Conservation (phyloP, 2,797 vertebrate species). For the Coranthus polyacanthus region DNA sequence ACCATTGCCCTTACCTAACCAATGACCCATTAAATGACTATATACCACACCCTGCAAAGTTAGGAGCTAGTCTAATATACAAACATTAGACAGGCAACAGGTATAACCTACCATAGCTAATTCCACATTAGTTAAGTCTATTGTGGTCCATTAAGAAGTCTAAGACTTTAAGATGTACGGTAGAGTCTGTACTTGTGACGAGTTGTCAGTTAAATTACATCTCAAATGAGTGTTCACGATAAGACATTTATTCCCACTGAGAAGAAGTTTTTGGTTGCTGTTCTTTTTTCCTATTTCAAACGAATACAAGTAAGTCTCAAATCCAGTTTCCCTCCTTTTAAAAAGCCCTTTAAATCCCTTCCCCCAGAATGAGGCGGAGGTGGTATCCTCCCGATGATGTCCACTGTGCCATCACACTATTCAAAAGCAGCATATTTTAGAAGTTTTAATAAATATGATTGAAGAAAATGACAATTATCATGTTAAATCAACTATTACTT, state of each 20-base stretch:
- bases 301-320: background rate
- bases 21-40: slow-evolving; percentile 12
- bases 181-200: background rate
- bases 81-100: slow-evolving; percentile 10
- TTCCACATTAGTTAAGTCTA: background rate
- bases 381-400: too few species aligned
- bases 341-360: too few species aligned
- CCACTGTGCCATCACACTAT: too few species aligned
- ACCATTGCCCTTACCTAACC: background rate
- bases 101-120: background rate
- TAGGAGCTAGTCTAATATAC: background rate
- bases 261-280: background rate
- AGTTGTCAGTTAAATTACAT: background rate
- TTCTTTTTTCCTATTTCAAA: slow-evolving; percentile 6
- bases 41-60: slow-evolving; percentile 9
- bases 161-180: background rate
- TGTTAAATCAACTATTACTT: too few species aligned
- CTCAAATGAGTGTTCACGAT: background rate
- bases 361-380: too few species aligned
- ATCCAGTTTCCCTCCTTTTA: too few species aligned
- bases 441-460: too few species aligned
- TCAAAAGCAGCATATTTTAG: too few species aligned
- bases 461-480: too few species aligned
- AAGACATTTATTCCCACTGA: background rate
- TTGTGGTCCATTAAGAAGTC: background rate